Conservation (phyloP, 2,888 invertebrate genomes). For the Heteromurus nitidus region DNA sequence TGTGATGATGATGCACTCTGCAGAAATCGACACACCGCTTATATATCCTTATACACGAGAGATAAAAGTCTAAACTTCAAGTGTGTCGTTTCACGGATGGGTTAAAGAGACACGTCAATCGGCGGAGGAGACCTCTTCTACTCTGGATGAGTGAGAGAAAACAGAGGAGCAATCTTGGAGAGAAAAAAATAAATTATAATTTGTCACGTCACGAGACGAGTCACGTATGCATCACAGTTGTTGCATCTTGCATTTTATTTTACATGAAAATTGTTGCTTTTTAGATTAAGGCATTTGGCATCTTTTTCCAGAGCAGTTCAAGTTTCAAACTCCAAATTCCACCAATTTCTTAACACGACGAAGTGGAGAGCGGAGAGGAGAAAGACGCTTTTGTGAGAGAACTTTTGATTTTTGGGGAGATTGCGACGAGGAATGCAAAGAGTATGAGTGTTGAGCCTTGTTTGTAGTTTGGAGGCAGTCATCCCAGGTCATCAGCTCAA, state of each 20-base stretch:
- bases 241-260: not conserved
- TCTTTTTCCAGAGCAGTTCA: too few species aligned
- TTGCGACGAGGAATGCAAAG: too few species aligned
- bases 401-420: too few species aligned
- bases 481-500: slow-evolving; percentile 3
- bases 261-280: not conserved
- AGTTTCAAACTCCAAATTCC: not conserved
- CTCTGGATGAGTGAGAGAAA: not conserved
- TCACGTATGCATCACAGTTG: slow-evolving; percentile 12
- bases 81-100: not conserved
- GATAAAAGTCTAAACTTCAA: too few species aligned
- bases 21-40: not conserved
- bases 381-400: too few species aligned
- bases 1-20: not conserved
- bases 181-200: too few species aligned
- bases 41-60: too few species aligned
- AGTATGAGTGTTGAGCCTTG: not conserved
- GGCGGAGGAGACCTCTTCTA: not conserved
- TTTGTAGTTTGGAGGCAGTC: not conserved
- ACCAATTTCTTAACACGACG: too few species aligned
- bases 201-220: too few species aligned
- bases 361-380: too few species aligned
- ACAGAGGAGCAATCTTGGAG: not conserved
- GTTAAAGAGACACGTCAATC: slow-evolving; percentile 5
- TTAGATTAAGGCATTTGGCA: not conserved